phyloP scores from a whole-genome alignment of 2,797 vertebrate genomes.

The Manis javanica region DNA sequence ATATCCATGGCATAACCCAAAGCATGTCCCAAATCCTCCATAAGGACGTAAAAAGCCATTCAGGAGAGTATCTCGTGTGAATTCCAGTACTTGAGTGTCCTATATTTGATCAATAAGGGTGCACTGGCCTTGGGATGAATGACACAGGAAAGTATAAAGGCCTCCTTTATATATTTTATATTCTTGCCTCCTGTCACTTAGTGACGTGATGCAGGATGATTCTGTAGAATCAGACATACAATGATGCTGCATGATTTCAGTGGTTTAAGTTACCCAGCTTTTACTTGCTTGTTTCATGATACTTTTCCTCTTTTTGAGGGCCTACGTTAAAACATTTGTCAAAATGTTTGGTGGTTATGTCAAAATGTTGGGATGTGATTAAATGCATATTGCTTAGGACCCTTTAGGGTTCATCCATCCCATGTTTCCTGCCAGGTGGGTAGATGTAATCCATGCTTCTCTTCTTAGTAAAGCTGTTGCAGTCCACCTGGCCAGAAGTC shows the following conservation, averaged over 20 bases:
- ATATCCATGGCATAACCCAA: background rate
- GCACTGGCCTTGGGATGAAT: background rate
- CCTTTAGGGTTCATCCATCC: background rate
- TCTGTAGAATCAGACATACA: background rate
- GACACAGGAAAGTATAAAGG: background rate
- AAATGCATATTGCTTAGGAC: background rate
- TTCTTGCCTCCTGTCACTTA: background rate
- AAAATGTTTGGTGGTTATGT: too few species aligned
- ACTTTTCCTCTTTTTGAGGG: background rate
- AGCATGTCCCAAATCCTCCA: background rate
- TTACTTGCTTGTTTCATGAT: background rate
- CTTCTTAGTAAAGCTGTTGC: background rate
- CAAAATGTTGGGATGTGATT: background rate
- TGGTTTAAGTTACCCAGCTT: background rate
- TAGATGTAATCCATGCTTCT: background rate
- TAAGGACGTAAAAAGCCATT: background rate
- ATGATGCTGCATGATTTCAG: background rate
- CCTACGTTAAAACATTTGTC: background rate
- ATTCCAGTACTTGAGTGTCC: background rate
- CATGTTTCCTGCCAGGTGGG: background rate
- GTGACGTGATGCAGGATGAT: fast-evolving
- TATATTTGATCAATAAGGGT: background rate
- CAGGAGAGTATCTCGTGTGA: background rate
- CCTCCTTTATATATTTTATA: background rate
- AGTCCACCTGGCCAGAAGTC: background rate